Evolutionary conservation across 2,888 invertebrate species (phyloP), one percentile per base, ranked within the genome.

Genomic region (Eubasilissa splendida): DNA sequence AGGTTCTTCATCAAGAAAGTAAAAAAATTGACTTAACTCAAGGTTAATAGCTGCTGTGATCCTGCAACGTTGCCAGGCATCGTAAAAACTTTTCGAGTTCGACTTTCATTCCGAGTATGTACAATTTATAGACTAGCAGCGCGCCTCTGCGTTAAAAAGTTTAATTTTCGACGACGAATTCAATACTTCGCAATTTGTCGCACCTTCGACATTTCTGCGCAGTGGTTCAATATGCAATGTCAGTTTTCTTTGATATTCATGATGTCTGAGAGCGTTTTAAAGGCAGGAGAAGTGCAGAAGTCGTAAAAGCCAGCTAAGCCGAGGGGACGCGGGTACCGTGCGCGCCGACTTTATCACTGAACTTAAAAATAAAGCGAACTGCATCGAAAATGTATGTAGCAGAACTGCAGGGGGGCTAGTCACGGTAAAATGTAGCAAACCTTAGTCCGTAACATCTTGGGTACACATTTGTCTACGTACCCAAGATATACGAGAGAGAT

Each of bases 51-150:
- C 74, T 42, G 9, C 74, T 11, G 74, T 58, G 74, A 59, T 50
- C 33, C 75, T 59, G 60, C 60, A 52, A 60, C 63, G 75, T 75
- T 22, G 75, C 75, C 22, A 60, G 60, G 14, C 68, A 42, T 63
- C 75, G 53, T 75, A 75, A 75, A 75, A 75, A 75, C 75, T 75
- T 75, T 75, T 52, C 53, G 31, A 70, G 11, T 12, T 70, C 70
- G 53, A 52, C 70, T 70, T 54, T 10, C 31, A 33, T 31, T 11
- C 70, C 9, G n/a, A 14, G 31, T 22, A 10, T 31, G 14, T n/a
- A 5, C 14, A 68, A 52, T n/a, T 68, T 50, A 5, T n/a, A 33
- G 33, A 1, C 68, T 9, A 68, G 68, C 3, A 68, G 50, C 42
- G 50, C 9, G 68, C 42, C 12, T 10, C 12, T 68, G 42, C 4